Base-by-base conservation (phyloP, 2,888 invertebrate species). In the Temnothorax rugatulus region DNA sequence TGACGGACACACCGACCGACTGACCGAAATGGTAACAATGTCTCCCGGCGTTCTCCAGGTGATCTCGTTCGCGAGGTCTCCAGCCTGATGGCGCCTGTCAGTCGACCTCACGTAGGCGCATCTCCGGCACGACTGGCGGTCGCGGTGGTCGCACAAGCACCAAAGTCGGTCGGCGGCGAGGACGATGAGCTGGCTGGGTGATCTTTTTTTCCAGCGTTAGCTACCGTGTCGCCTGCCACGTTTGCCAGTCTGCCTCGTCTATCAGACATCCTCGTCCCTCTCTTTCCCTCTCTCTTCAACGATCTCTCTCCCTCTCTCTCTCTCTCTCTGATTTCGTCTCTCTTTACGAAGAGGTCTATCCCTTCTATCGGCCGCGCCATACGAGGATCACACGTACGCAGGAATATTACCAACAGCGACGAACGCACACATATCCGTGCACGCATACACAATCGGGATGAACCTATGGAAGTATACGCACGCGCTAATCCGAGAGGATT, bases 101-200 rank as follows among this genome's bases (percentile, higher is more conserved):
- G 77, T 90, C 86, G 86, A 91, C 93, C 91, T 92, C 92, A 91
- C 93, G 92, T 90, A 91, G 91, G 90, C 91, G 88, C 92, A 94
- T 93, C 94, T 93, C 93, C 90, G 91, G 90, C 90, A 88, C 91
- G 92, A 94, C 94, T 94, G 94, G 92, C 91, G 90, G 88, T 88
- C 81, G 81, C 76, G 94, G 92, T 91, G 90, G 89, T 88, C 79
- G 77, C 79, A 50, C 82, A 54, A 69, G 76, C 83, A 83, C 84
- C 79, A 82, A 88, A 89, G 84, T 87, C 84, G 84, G 88, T 84
- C 87, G 84, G 52, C 29, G 71, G 64, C 21, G 74, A 59, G 54
- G 57, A 71, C 82, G 85, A 76, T 52, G 82, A 66, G 61, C 63
- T 34, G 61, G 79, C 88, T 82, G 86, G 90, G 87, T 75, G 79